Evolutionary conservation across 2,113 vertebrate species (phyloP).

Genomic region (Rhea americana): DNA sequence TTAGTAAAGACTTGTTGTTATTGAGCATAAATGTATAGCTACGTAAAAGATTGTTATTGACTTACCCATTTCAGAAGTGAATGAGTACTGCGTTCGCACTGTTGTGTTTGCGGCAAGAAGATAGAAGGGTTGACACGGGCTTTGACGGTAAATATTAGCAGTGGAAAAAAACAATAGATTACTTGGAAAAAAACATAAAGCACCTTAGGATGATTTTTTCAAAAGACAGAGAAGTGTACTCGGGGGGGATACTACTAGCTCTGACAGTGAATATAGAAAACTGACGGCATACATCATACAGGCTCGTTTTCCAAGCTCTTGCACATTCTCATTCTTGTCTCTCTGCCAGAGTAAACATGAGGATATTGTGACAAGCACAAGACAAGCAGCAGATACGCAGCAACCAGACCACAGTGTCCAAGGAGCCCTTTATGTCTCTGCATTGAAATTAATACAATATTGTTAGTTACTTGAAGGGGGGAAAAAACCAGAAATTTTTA

Average conservation of each 20-base stretch:
- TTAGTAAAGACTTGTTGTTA: background rate
- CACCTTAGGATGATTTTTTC: background rate
- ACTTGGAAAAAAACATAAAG: background rate
- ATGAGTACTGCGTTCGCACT: background rate
- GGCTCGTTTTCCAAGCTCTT: background rate
- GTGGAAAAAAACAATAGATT: background rate
- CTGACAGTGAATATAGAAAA: background rate
- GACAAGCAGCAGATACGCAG: background rate
- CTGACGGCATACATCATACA: background rate
- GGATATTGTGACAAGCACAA: background rate
- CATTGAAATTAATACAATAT: background rate
- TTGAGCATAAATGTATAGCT: background rate
- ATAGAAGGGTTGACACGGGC: background rate
- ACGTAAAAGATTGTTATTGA: background rate
- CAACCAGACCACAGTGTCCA: background rate
- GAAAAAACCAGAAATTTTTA: background rate
- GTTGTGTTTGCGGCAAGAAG: background rate
- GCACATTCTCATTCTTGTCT: background rate
- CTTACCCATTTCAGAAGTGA: background rate
- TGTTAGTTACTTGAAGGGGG: background rate
- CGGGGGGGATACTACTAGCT: background rate
- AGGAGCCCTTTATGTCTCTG: background rate
- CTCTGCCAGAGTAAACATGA: background rate
- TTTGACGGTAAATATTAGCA: background rate
- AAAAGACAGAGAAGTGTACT: background rate